phyloP scores from a whole-genome alignment of 2,888 invertebrate genomes.

The Cerastoderma edule region DNA sequence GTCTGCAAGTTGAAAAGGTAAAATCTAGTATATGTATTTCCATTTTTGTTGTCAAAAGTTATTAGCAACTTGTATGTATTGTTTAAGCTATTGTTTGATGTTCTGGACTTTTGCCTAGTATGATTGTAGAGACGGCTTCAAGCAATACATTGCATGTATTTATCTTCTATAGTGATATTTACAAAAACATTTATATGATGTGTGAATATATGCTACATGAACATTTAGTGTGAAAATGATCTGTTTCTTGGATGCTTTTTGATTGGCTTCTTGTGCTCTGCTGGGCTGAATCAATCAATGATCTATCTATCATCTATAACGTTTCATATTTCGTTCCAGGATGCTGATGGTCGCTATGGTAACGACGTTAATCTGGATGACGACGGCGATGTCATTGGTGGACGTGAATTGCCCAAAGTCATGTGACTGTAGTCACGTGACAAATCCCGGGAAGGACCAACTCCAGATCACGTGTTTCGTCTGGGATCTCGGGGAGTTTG shows the following conservation, averaged over 20 bases:
- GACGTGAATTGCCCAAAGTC: slow-evolving; percentile 43
- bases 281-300: not conserved
- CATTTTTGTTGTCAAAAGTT: no score
- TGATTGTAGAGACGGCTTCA: no score
- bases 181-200: not conserved
- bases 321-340: slow-evolving; percentile 35
- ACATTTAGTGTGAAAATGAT: not conserved
- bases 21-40: no score
- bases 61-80: no score
- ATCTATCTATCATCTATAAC: not conserved
- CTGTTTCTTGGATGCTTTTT: not conserved
- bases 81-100: no score
- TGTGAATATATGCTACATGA: not conserved
- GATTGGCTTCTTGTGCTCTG: not conserved
- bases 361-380: not conserved
- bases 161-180: no score
- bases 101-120: no score
- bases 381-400: slow-evolving; percentile 19
- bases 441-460: not conserved
- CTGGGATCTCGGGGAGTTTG: slow-evolving; percentile 41
- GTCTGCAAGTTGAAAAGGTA: no score
- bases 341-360: slow-evolving; percentile 7
- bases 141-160: no score
- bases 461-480: slow-evolving; percentile 50
- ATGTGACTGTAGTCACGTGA: slow-evolving; percentile 50